These are phyloP conservation scores for Polydrusus tereticollis DNA, from an alignment of 2,888 invertebrate species.

Conservation along the genomic window DNA sequence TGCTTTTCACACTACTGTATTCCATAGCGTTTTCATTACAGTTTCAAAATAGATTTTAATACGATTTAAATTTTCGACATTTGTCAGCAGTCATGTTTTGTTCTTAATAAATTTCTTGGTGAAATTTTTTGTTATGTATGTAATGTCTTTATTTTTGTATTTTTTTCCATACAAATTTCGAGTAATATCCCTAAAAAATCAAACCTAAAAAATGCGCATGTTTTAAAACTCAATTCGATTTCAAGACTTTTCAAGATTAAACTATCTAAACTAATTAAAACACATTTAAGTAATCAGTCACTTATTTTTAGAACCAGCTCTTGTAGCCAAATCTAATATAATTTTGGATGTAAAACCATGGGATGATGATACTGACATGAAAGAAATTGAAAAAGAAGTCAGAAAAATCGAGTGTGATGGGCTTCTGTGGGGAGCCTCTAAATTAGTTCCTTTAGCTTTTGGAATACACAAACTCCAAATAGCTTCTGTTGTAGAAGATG, in stretches of 20 bases:
- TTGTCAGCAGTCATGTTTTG: too few relatives aligned
- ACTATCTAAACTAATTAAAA: too few relatives aligned
- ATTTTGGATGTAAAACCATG: constrained; percentile 94
- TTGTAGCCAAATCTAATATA: constrained; percentile 95
- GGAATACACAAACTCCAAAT: constrained; percentile 95
- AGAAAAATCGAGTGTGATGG: constrained; percentile 86
- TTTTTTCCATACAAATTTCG: background rate
- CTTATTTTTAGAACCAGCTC: constrained; percentile 75
- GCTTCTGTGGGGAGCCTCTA: constrained; percentile 93
- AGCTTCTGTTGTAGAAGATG: constrained; percentile 93
- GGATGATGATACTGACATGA: constrained; percentile 96
- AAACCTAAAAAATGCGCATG: too few relatives aligned
- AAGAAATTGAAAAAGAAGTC: constrained; percentile 83
- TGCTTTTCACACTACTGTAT: too few relatives aligned
- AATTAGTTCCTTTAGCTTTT: constrained; percentile 91
- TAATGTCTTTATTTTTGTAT: background rate
- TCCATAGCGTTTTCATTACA: too few relatives aligned
- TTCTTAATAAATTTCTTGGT: too few relatives aligned
- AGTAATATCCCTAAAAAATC: too few relatives aligned
- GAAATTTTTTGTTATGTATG: background rate
- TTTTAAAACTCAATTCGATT: too few relatives aligned
- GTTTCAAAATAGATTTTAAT: too few relatives aligned
- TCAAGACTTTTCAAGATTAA: too few relatives aligned
- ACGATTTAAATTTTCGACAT: too few relatives aligned
- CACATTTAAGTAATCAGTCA: background rate